A percentile compares a stretch with the other conserved stretches of the same genome.
Evolutionary conservation across 1,140 invertebrate species (phyloP).

Genomic region (Drosophila ironensis): DNA sequence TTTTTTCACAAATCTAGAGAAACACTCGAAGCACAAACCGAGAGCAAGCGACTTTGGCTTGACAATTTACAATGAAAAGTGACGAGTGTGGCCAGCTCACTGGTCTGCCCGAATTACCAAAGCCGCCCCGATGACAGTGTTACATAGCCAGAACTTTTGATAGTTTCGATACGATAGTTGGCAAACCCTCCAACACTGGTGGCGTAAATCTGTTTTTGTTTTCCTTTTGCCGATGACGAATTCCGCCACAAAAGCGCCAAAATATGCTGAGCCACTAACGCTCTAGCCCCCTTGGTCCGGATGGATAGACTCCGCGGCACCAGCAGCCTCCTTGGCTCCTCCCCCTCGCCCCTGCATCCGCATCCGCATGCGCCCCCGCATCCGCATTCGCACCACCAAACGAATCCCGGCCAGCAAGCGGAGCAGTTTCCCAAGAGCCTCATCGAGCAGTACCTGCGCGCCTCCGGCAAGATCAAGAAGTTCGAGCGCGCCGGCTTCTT

Average conservation of each 20-base stretch:
- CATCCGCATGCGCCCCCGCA: neutral
- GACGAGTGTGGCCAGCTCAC: too few relatives aligned
- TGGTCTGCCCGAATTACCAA: too few relatives aligned
- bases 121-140: too few relatives aligned
- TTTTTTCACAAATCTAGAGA: too few relatives aligned
- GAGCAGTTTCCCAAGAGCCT: conserved; percentile 68
- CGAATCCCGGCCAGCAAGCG: conserved; percentile 16
- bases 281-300: conserved; percentile 3
- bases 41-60: too few relatives aligned
- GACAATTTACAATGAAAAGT: too few relatives aligned
- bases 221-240: neutral
- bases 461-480: conserved; percentile 77
- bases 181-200: too few relatives aligned
- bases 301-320: conserved; percentile 52
- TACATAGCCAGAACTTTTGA: too few relatives aligned
- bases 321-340: conserved; percentile 4
- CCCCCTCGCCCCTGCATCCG: conserved; percentile 1
- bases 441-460: conserved; percentile 73
- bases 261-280: neutral
- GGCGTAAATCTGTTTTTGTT: conserved; percentile 3
- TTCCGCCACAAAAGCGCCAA: neutral
- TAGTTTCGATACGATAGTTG: too few relatives aligned
- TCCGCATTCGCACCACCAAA: neutral
- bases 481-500: conserved; percentile 77
- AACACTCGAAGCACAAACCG: too few relatives aligned